A percentile compares a stretch with the other conserved stretches of the same genome.
phyloP scores from a whole-genome alignment of 1,140 invertebrate species.

The Globodera rostochiensis region DNA sequence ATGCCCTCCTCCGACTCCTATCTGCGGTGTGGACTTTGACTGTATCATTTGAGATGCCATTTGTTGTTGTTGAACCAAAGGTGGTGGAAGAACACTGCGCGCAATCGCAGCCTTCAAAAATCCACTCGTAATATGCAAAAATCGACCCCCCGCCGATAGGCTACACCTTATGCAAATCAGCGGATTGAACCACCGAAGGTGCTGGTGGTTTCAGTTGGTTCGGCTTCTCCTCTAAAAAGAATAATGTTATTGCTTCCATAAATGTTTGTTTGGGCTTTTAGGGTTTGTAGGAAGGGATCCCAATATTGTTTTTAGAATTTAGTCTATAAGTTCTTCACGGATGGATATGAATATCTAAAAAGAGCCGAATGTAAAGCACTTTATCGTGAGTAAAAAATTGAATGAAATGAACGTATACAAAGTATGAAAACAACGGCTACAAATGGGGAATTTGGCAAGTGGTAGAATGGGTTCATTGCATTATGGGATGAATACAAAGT shows the following conservation, averaged over 20 bases:
- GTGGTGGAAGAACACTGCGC: neutral
- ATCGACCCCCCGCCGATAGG: neutral
- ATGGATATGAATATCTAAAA: neutral
- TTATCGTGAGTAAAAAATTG: neutral
- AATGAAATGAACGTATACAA: neutral
- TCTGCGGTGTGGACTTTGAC: neutral
- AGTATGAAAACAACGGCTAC: neutral
- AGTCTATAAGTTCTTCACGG: too few species aligned
- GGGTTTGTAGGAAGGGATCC: neutral
- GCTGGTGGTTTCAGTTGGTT: conserved; percentile 16
- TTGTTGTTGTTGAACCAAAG: neutral
- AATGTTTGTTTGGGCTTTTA: neutral
- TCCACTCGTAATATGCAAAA: neutral
- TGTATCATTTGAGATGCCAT: neutral
- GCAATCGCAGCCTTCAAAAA: neutral
- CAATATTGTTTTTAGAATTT: too few species aligned
- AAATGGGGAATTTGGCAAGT: neutral
- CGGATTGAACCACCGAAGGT: conserved; percentile 10
- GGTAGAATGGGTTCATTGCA: neutral
- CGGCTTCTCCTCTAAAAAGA: conserved; percentile 15
- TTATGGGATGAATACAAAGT: neutral
- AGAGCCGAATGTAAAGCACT: neutral
- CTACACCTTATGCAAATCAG: conserved; percentile 16
- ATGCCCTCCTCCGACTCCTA: neutral
- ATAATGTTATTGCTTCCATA: neutral